These are phyloP conservation scores for Ypsolopha sequella DNA, from an alignment of 2,888 invertebrate species.

Conservation along the genomic window DNA sequence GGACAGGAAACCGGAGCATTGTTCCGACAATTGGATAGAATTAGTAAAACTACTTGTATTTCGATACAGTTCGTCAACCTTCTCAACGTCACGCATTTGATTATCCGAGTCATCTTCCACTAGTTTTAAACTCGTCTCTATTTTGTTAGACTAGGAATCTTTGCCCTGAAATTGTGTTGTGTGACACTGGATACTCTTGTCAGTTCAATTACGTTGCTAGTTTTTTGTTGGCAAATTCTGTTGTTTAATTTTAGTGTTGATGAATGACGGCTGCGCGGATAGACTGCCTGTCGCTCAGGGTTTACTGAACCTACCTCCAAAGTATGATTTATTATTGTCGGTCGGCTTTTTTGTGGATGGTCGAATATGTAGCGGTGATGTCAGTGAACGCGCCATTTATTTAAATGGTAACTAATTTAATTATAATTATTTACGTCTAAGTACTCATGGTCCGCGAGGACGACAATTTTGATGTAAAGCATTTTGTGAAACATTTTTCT, in stretches of 20 bases:
- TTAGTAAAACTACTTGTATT: slow-evolving; percentile 14
- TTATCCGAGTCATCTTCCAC: not conserved
- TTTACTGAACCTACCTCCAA: slow-evolving; percentile 18
- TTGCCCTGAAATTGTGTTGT: not conserved
- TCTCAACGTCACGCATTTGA: not conserved
- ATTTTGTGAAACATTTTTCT: too few relatives aligned
- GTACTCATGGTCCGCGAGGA: too few relatives aligned
- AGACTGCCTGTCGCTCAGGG: slow-evolving; percentile 30
- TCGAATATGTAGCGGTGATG: slow-evolving; percentile 12
- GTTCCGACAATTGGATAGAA: slow-evolving; percentile 28
- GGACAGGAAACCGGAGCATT: slow-evolving; percentile 20
- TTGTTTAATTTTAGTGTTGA: slow-evolving; percentile 17
- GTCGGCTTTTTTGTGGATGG: slow-evolving; percentile 10
- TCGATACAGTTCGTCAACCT: slow-evolving; percentile 22
- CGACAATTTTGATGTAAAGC: too few relatives aligned
- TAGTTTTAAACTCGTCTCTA: not conserved
- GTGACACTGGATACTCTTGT: slow-evolving; percentile 21
- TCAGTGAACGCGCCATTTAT: slow-evolving; percentile 5
- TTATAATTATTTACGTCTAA: too few relatives aligned
- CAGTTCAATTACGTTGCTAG: slow-evolving; percentile 24
- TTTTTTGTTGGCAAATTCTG: slow-evolving; percentile 24
- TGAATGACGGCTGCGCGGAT: slow-evolving; percentile 8
- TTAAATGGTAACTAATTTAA: not conserved
- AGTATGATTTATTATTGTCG: slow-evolving; percentile 20
- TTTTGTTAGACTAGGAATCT: too few relatives aligned